Base-by-base conservation (phyloP, 2,888 invertebrate species). In the Zonitis immaculata region DNA sequence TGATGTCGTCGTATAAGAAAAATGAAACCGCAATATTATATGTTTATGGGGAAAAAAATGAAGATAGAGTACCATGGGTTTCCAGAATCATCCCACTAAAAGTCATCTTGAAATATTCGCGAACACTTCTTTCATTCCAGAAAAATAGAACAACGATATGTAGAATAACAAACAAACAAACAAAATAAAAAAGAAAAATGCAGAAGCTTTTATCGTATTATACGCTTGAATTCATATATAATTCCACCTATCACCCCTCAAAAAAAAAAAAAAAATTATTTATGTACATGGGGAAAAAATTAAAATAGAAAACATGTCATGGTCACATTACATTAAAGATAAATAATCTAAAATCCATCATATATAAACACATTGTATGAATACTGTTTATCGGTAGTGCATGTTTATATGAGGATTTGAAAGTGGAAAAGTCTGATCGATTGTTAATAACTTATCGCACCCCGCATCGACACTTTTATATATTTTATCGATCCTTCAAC, bases 401-500 rank as follows among this genome's bases (percentile, higher is more conserved):
- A 18, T 35, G 16, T n/a, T n/a, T 16, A 18, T 9, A 9, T 16
- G 8, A 16, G 5, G 9, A 9, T n/a, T n/a, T n/a, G 14, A 9
- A 18, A 26, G 27, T 3, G 9, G 8, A 6, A 25, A 27, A 44
- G 14, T n/a, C 44, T 44, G 44, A 44, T 44, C 44, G 44, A 44
- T 44, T 28, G 27, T 9, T 9, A 16, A 16, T 27, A 44, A 44
- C 44, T 44, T 44, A 27, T 44, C 44, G 27, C 44, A n/a, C n/a
- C n/a, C n/a, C n/a, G n/a, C 26, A 18, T 28, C 44, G 28, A 44
- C 27, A 44, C 44, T 16, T 44, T 44, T 28, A 44, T 28, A 28
- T 28, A 27, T n/a, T n/a, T 22, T 44, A 27, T 44, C 44, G 44
- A 35, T 12, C 44, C 44, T 22, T 44, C 25, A 44, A 28, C 44